Evolutionary conservation across 2,888 invertebrate species (phyloP), one percentile per base, ranked within the genome.

Genomic region (Hirtodrosophila alboralis): DNA sequence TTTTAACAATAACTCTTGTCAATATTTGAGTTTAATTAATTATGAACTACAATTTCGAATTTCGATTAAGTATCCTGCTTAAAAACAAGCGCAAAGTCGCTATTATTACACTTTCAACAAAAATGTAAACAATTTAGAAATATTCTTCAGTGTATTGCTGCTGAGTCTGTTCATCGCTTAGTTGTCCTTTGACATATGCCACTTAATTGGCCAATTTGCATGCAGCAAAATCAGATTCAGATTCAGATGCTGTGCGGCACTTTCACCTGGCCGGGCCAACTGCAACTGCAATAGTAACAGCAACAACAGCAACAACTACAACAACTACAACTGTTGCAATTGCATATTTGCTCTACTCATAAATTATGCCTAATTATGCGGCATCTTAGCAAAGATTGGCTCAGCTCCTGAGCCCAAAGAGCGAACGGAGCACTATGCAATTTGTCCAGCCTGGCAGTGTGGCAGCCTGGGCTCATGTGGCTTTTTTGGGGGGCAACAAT

Each of bases 291-390:
- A n/a, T n/a, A n/a, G n/a, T n/a, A n/a, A n/a, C n/a, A n/a, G n/a
- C n/a, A n/a, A n/a, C n/a, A n/a, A n/a, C n/a, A n/a, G n/a, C n/a
- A n/a, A n/a, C n/a, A n/a, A n/a, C n/a, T n/a, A n/a, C n/a, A n/a
- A n/a, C n/a, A 13, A 6, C 28, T 43, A 37, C 57, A 30, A 23
- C 18, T 18, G 30, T 21, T 28, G 48, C 41, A 36, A 28, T 37
- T 34, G 37, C 67, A 69, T 71, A 69, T 72, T 69, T 73, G 64
- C 73, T 76, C 64, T 77, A 67, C 59, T 60, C 75, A 77, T 74
- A 79, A 79, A 79, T 79, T 79, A 84, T 77, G 81, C 60, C 84
- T 79, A 79, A 79, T 79, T 79, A 84, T 79, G 77, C 77, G 76
- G 77, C 77, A 78, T 78, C 84, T 78, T 80, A 60, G 81, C 71